phyloP scores from a whole-genome alignment of 2,797 vertebrate species.

The Ispidina lecontei region DNA sequence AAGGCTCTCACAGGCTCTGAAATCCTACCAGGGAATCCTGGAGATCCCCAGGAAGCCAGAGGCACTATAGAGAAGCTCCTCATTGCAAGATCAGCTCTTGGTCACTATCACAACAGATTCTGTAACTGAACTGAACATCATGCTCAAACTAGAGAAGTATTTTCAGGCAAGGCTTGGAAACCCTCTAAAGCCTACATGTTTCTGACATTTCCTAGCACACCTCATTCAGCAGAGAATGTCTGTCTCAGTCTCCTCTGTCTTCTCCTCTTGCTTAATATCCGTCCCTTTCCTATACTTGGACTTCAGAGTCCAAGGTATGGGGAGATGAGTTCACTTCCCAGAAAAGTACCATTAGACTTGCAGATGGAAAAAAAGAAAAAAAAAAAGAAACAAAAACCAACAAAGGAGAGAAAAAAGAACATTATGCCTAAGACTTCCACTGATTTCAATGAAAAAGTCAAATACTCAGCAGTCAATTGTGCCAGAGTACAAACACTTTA shows the following conservation, averaged over 20 bases:
- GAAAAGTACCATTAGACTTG: neutral
- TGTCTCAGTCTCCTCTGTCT: neutral
- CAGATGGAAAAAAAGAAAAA: neutral
- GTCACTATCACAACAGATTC: neutral
- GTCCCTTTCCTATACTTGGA: neutral
- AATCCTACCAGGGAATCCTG: neutral
- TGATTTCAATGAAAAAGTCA: neutral
- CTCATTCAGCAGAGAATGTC: neutral
- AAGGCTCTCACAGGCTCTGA: neutral
- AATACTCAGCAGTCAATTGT: neutral
- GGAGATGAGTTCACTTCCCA: neutral
- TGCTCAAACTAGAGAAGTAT: neutral
- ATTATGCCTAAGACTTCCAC: neutral
- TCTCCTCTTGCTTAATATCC: neutral
- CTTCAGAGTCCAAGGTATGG: neutral
- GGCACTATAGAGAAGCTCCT: neutral
- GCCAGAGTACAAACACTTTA: neutral
- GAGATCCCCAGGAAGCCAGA: neutral
- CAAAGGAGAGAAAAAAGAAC: neutral
- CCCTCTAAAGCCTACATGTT: neutral
- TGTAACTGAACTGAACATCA: neutral
- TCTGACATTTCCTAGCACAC: neutral
- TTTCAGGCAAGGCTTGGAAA: neutral
- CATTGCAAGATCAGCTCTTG: neutral
- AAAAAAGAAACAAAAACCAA: neutral